Evolutionary conservation across 2,113 vertebrate species (phyloP).

Genomic region (Plestiodon gilberti): DNA sequence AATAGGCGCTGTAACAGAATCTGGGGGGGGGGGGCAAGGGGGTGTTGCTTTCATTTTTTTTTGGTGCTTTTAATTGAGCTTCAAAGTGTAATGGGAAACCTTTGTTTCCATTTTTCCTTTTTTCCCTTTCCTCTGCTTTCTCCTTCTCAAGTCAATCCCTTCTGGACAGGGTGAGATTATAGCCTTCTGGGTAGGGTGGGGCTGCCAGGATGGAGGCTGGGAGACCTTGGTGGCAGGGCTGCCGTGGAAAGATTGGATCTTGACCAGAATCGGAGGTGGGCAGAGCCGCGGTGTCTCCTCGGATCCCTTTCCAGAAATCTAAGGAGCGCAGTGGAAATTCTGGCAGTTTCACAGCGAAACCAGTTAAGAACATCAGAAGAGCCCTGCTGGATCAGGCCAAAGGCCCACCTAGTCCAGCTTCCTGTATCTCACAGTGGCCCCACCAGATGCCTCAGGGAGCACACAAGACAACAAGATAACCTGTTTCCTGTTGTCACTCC

Average conservation of each 20-base stretch:
- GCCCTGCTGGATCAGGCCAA: too few species aligned
- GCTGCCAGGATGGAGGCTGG: background rate
- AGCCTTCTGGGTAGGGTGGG: background rate
- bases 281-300: background rate
- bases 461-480: too few species aligned
- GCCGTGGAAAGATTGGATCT: background rate
- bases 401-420: too few species aligned
- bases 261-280: background rate
- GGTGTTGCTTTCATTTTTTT: background rate
- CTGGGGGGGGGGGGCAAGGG: background rate
- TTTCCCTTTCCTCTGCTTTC: background rate
- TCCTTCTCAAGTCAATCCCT: background rate
- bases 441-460: too few species aligned
- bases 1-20: background rate
- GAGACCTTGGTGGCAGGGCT: background rate
- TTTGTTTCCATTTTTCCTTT: background rate
- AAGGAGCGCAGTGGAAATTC: too few species aligned
- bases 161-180: background rate
- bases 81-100: background rate
- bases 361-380: too few species aligned
- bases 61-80: background rate
- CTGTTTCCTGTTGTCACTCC: too few species aligned
- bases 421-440: too few species aligned
- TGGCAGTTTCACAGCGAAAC: background rate
- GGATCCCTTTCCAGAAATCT: background rate